Evolutionary conservation across 2,113 vertebrate species (phyloP).

Genomic region (Andinoacara biseriatus): DNA sequence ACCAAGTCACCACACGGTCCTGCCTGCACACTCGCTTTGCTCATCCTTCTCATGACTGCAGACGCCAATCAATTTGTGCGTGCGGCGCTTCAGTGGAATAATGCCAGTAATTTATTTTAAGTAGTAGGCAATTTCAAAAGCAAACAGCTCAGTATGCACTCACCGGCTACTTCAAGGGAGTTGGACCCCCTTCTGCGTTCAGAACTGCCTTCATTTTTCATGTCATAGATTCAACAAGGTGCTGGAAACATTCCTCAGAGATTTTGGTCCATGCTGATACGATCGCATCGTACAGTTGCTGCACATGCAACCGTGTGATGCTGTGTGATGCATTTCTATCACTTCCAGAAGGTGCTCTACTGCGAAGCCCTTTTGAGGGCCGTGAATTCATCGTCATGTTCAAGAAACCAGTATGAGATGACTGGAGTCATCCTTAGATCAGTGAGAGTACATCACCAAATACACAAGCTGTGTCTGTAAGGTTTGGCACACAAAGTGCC

Average conservation of each 20-base stretch:
- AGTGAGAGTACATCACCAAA: too few relatives aligned
- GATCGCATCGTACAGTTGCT: not conserved
- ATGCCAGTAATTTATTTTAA: not conserved
- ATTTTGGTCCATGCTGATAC: too few relatives aligned
- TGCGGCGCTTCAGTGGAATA: not conserved
- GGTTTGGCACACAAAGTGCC: not conserved
- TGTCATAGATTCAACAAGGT: not conserved
- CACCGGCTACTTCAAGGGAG: rapidly evolving
- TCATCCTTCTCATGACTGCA: rapidly evolving
- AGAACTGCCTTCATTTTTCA: not conserved
- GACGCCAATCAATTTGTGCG: not conserved
- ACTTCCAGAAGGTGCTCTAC: not conserved
- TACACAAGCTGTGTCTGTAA: too few relatives aligned
- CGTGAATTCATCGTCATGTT: not conserved
- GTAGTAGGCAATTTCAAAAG: not conserved
- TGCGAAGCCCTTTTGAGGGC: rapidly evolving
- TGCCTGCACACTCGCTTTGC: not conserved
- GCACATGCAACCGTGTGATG: not conserved
- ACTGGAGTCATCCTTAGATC: not conserved
- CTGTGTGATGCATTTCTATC: not conserved
- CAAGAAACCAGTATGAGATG: not conserved
- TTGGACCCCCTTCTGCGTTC: not conserved
- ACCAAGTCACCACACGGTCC: not conserved
- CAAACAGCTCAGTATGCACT: not conserved
- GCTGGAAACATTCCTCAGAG: too few relatives aligned